Evolutionary conservation across 2,113 vertebrate species (phyloP).

Genomic region (Rhinoderma darwinii): DNA sequence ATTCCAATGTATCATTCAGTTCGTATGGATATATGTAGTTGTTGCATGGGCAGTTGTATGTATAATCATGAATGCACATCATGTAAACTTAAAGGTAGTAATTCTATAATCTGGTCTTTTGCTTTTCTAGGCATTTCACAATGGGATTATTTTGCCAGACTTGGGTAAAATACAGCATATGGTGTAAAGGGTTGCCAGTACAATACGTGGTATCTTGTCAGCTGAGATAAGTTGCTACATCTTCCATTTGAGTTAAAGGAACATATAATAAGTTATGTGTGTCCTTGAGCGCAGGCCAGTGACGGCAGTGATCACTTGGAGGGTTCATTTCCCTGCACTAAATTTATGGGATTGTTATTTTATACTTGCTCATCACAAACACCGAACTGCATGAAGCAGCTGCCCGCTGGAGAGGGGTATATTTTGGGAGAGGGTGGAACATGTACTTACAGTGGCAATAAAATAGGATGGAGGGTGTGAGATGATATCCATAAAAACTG

Average conservation of each 20-base stretch:
- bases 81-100: no score
- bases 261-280: slow-evolving; percentile 99
- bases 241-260: slow-evolving; percentile 99
- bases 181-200: slow-evolving; percentile 6
- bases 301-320: slow-evolving; percentile 82
- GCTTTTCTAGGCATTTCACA: neutral
- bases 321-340: slow-evolving; percentile 83
- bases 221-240: slow-evolving; percentile 99
- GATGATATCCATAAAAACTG: slow-evolving; percentile 60
- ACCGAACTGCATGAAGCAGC: slow-evolving; percentile 22
- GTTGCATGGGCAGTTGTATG: neutral
- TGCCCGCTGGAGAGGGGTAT: slow-evolving; percentile 40
- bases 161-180: neutral
- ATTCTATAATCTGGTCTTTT: neutral
- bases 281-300: slow-evolving; percentile 94
- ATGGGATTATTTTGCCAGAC: neutral
- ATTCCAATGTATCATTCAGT: neutral
- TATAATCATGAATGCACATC: neutral
- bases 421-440: slow-evolving; percentile 55
- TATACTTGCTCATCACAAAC: slow-evolving; percentile 93
- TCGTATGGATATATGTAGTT: neutral
- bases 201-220: slow-evolving; percentile 90
- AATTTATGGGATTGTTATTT: slow-evolving; percentile 99
- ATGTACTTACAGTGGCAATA: slow-evolving; percentile 50
- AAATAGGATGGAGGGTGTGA: slow-evolving; percentile 52